Base-by-base conservation (phyloP, 2,888 invertebrate genomes). In the Mechanitis messenoides region DNA sequence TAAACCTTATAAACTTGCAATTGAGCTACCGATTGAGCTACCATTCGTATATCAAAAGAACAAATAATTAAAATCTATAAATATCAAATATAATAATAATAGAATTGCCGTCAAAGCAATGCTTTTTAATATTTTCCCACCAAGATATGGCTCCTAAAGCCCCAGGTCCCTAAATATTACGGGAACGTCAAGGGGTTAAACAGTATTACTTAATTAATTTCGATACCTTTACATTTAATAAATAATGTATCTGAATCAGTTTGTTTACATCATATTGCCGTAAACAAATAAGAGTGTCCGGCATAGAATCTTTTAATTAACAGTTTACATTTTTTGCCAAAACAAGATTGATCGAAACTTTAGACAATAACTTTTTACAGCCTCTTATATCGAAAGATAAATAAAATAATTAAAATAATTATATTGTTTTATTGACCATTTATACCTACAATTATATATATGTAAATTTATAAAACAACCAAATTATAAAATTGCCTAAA, bases 301-400 rank as follows among this genome's bases (percentile, higher is more conserved):
- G 76, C 73, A 71, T 79, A 77, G 75, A 73, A 69, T 74, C 72
- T 71, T 68, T 65, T 74, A 76, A 71, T 63, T 69, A 72, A 72
- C 74, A 71, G 75, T 74, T 73, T 77, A 76, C 67, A 76, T 78
- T 78, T 77, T 75, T 72, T 72, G 78, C 75, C 73, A 81, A 83
- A 81, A 76, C 71, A 80, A 80, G 77, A 84, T 83, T 81, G 79
- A 83, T 78, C 71, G 82, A 81, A 86, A 86, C 79, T 80, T 83
- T 85, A 84, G 87, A 89, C 87, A 88, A 88, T 89, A 88, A 87
- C 83, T 83, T 85, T 86, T 85, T 87, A 85, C 87, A 87, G 80
- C 81, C 83, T 85, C 84, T 83, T 87, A 79, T 85, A 88, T 85
- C 85, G 82, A 87, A 81, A 83, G 84, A 83, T 84, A 81, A 86